Evolutionary conservation across 2,888 invertebrate genomes (phyloP), one percentile per base, ranked within the genome.

Genomic region (Coelopa pilipes): DNA sequence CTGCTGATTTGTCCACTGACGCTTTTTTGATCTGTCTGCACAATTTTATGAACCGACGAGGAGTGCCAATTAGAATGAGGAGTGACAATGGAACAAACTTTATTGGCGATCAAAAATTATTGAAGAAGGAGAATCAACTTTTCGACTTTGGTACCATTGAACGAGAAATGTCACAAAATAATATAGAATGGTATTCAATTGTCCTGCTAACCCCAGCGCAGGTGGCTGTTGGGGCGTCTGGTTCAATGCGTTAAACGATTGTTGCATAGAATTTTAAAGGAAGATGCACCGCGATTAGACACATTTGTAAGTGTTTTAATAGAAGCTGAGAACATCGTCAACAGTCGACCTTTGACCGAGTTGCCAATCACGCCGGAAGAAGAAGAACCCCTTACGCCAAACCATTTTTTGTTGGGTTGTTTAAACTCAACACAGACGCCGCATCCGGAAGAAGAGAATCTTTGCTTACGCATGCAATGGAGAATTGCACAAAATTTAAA

Each of bases 141-240:
- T n/a, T n/a, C n/a, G n/a, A n/a, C n/a, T n/a, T n/a, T n/a, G n/a
- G n/a, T n/a, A n/a, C n/a, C n/a, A n/a, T n/a, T n/a, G n/a, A n/a
- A 34, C 34, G 34, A 66, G 65, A 24, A 12, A 66, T 47, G 45
- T 19, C 17, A 46, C 34, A 34, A 34, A 75, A 72, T n/a, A n/a
- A n/a, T 47, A 10, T 77, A 1, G 74, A 77, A 15, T 79, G 78
- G 77, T 69, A 7, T 79, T 79, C 62, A 79, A 77, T 50, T 74
- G 73, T 45, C 77, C 76, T 34, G 34, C 34, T 34, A 34, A 34
- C 34, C 34, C 34, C 34, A 34, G 7, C 7, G 2, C 34, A 34
- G 34, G 34, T 4, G 76, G 73, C n/a, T 69, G 71, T n/a, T 77
- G 77, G 77, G 76, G 60, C 66, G 68, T n/a, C 47, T 77, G 47